Percentiles rank a stretch among this genome's conserved stretches.
Conservation (phyloP, 2,888 invertebrate genomes). For the Megalurothrips usitatus region DNA sequence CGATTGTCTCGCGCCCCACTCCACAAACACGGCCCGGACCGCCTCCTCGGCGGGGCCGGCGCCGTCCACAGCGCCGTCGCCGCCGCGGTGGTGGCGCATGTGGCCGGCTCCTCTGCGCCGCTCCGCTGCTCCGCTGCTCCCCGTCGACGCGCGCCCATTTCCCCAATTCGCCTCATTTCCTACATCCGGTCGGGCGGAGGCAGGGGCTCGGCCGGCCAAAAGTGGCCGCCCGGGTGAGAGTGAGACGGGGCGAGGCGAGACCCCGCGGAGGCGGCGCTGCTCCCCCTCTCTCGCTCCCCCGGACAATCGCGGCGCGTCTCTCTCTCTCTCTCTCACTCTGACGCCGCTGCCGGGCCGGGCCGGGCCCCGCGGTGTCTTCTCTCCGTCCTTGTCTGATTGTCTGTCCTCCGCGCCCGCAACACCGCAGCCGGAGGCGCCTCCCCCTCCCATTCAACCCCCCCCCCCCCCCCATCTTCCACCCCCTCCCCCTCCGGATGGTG, state of each 20-base stretch:
- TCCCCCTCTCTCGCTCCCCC: not conserved
- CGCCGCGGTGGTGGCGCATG: not conserved
- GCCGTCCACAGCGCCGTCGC: not conserved
- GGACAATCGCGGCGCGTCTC: not conserved
- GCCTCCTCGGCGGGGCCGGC: not conserved
- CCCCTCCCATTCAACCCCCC: no score
- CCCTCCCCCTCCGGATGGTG: no score
- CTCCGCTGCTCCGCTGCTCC: not conserved
- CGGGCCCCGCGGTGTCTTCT: not conserved
- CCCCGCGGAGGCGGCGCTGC: not conserved
- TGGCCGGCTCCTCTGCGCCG: not conserved
- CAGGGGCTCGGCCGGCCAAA: not conserved
- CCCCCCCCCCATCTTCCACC: no score
- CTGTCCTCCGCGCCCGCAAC: no score
- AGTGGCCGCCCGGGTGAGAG: not conserved
- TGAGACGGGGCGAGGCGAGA: not conserved
- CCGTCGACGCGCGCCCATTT: not conserved
- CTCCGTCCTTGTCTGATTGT: not conserved
- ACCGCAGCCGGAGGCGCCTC: no score
- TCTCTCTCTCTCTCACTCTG: not conserved
- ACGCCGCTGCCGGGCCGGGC: not conserved
- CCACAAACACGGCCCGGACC: not conserved
- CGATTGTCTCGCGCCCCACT: not conserved
- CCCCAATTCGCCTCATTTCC: slow-evolving; percentile 24
- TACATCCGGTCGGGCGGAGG: not conserved